Percentiles rank a stretch among this genome's conserved stretches.
phyloP scores from a whole-genome alignment of 1,140 invertebrate genomes.

The Drosophila serrata region DNA sequence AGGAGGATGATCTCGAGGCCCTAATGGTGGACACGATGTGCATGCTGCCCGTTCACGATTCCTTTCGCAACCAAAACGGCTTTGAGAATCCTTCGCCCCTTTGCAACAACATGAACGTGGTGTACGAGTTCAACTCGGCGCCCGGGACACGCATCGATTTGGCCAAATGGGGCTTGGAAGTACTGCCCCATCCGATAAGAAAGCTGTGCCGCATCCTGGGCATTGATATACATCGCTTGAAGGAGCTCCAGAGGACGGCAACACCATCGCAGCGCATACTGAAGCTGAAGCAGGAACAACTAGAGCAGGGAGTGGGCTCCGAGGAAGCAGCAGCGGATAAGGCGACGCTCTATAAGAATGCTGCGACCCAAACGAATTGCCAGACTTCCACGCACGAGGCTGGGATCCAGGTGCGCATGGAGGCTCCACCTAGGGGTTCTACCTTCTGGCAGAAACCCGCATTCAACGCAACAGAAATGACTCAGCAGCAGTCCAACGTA shows the following conservation, averaged over 20 bases:
- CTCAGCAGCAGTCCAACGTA: slow-evolving; percentile 51
- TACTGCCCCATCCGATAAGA: slow-evolving; percentile 33
- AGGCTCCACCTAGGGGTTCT: neutral
- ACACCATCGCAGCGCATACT: slow-evolving; percentile 46
- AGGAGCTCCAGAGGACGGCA: slow-evolving; percentile 32
- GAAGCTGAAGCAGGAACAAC: slow-evolving; percentile 23
- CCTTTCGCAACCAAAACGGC: slow-evolving; percentile 13
- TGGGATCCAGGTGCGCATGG: slow-evolving; percentile 20
- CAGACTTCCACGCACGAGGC: slow-evolving; percentile 5
- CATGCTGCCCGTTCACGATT: slow-evolving; percentile 30
- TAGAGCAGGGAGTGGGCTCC: neutral
- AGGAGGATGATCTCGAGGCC: slow-evolving; percentile 25
- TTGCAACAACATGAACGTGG: slow-evolving; percentile 60
- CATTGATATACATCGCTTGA: slow-evolving; percentile 36
- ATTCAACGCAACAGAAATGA: slow-evolving; percentile 26
- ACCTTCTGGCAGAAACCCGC: slow-evolving; percentile 41
- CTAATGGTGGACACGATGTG: slow-evolving; percentile 57
- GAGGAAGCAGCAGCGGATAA: slow-evolving; percentile 18
- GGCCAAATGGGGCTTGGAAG: slow-evolving; percentile 59
- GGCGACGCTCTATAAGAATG: slow-evolving; percentile 37
- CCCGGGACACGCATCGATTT: slow-evolving; percentile 39
- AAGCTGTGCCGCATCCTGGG: slow-evolving; percentile 50
- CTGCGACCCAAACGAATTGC: slow-evolving; percentile 35
- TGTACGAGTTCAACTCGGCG: slow-evolving; percentile 63
- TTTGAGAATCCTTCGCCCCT: slow-evolving; percentile 68